phyloP scores from a whole-genome alignment of 2,113 vertebrate species.

The Phyllopteryx taeniolatus region DNA sequence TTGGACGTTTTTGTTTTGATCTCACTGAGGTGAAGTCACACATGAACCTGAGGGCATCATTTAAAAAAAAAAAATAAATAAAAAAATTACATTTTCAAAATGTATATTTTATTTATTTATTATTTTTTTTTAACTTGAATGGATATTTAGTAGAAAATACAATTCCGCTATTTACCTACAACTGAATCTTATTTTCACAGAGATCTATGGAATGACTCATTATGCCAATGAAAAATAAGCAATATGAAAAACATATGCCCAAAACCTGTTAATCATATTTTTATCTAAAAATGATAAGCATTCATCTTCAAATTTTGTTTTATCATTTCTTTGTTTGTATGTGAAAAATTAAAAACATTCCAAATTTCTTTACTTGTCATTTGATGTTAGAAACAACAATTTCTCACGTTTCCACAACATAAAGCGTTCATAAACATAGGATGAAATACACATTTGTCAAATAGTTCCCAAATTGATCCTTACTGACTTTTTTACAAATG shows the following conservation, averaged over 20 bases:
- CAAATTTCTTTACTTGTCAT: background rate
- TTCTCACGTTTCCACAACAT: background rate
- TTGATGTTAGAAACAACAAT: background rate
- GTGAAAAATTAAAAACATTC: background rate
- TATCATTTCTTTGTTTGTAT: background rate
- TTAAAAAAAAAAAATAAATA: conserved; percentile 39
- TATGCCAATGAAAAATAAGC: background rate
- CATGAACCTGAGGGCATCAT: conserved; percentile 69
- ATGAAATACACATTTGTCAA: background rate
- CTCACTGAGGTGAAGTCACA: conserved; percentile 59
- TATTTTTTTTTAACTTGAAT: background rate
- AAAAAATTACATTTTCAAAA: background rate
- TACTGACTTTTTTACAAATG: background rate
- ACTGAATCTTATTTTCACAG: background rate
- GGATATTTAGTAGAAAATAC: conserved; percentile 29
- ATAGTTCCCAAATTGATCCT: background rate
- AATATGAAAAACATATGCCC: background rate
- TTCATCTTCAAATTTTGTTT: background rate
- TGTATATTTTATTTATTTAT: no score
- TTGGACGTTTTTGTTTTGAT: conserved; percentile 50
- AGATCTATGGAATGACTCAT: background rate
- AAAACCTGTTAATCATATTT: background rate
- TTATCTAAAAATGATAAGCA: background rate
- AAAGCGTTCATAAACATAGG: background rate
- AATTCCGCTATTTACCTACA: background rate